A percentile compares a stretch with the other conserved stretches of the same genome.
phyloP scores from a whole-genome alignment of 2,113 vertebrate species.

The Octodon degus region DNA sequence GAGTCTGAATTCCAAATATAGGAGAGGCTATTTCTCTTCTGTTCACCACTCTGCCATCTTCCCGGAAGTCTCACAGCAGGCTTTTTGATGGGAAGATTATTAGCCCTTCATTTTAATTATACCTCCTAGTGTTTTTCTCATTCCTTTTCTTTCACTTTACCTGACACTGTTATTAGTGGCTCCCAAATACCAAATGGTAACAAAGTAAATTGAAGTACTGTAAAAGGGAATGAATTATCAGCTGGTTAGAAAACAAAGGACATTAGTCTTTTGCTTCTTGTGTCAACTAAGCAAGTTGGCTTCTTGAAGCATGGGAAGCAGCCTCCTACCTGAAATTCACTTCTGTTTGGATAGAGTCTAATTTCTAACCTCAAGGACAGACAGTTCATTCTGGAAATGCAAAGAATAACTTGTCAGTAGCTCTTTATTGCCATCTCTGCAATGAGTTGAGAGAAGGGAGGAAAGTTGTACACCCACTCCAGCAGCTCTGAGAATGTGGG shows the following conservation, averaged over 20 bases:
- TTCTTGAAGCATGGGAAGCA: background rate
- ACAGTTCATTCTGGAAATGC: background rate
- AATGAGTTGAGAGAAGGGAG: background rate
- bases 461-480: background rate
- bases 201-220: constrained; percentile 60
- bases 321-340: background rate
- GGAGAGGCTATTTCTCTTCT: background rate
- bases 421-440: background rate
- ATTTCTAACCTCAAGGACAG: constrained; percentile 12
- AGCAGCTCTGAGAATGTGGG: background rate
- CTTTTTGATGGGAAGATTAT: constrained; percentile 73
- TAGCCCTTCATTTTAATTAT: constrained; percentile 71
- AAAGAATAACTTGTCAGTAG: background rate
- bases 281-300: background rate
- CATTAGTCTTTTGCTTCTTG: constrained; percentile 31
- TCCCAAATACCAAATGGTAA: constrained; percentile 62
- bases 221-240: constrained; percentile 44
- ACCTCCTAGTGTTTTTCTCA: constrained; percentile 61
- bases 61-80: background rate
- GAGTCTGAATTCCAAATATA: background rate
- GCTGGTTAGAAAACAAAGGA: constrained; percentile 56
- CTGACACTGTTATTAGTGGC: constrained; percentile 64
- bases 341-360: background rate
- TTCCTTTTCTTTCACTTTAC: constrained; percentile 60
- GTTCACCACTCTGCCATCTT: background rate